These are phyloP conservation scores for Phoenoteleia sp. DNA, from an alignment of 2,888 invertebrate genomes.

Conservation along the genomic window DNA sequence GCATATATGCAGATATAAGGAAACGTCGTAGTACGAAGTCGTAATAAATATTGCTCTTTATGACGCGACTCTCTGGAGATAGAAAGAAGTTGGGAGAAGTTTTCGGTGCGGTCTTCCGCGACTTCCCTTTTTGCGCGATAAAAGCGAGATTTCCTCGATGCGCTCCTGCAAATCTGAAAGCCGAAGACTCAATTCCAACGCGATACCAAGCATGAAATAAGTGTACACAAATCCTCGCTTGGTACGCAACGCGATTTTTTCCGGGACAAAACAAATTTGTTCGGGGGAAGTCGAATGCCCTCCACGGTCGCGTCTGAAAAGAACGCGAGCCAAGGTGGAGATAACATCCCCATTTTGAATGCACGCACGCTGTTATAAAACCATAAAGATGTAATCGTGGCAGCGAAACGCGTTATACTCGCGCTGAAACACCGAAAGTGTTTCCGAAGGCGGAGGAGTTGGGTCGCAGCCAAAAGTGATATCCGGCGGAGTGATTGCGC, in stretches of 20 bases:
- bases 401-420: slow-evolving; percentile 49
- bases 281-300: slow-evolving; percentile 59
- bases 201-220: slow-evolving; percentile 83
- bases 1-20: slow-evolving; percentile 55
- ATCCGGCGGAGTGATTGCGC: slow-evolving; percentile 35
- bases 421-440: slow-evolving; percentile 68
- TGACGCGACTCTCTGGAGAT: slow-evolving; percentile 67
- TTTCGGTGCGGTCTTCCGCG: slow-evolving; percentile 51
- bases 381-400: slow-evolving; percentile 84
- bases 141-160: slow-evolving; percentile 57
- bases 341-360: slow-evolving; percentile 77
- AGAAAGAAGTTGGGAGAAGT: slow-evolving; percentile 69
- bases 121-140: slow-evolving; percentile 52
- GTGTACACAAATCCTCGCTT: slow-evolving; percentile 79
- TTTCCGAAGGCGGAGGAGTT: slow-evolving; percentile 70
- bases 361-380: slow-evolving; percentile 82
- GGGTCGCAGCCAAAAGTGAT: slow-evolving; percentile 69
- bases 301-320: not conserved
- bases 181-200: slow-evolving; percentile 71
- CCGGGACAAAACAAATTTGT: slow-evolving; percentile 77
- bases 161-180: slow-evolving; percentile 68
- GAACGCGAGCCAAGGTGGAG: slow-evolving; percentile 67
- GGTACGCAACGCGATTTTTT: slow-evolving; percentile 57
- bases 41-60: slow-evolving; percentile 71
- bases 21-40: slow-evolving; percentile 53